These are phyloP conservation scores for Scyliorhinus canicula DNA, from an alignment of 2,797 vertebrate genomes.

Conservation along the genomic window DNA sequence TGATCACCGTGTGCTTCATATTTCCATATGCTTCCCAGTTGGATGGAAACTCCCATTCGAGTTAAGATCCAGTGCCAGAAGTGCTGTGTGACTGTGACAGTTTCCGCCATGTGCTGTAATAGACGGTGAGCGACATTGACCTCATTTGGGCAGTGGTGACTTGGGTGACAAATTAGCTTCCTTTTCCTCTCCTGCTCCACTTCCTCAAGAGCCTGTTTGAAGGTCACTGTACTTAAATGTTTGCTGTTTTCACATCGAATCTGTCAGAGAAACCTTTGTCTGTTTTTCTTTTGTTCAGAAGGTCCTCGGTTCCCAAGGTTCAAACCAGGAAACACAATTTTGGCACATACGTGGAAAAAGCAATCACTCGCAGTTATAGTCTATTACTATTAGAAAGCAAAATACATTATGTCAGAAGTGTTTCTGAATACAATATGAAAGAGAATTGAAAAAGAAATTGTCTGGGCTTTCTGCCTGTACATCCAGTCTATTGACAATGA, in stretches of 20 bases:
- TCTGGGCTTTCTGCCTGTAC: neutral
- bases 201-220: slow-evolving; percentile 30
- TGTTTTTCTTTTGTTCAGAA: slow-evolving; percentile 36
- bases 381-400: slow-evolving; percentile 29
- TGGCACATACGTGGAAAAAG: slow-evolving; percentile 17
- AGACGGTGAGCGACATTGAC: slow-evolving; percentile 12
- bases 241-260: slow-evolving; percentile 35
- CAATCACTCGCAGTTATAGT: neutral
- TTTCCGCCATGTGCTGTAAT: slow-evolving; percentile 27
- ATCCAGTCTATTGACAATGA: neutral
- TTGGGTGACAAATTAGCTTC: slow-evolving; percentile 34
- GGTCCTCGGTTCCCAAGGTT: slow-evolving; percentile 33
- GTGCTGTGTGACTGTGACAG: slow-evolving; percentile 27
- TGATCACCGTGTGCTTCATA: neutral
- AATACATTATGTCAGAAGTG: neutral
- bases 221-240: slow-evolving; percentile 25
- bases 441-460: neutral
- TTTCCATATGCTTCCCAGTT: slow-evolving; percentile 34
- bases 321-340: slow-evolving; percentile 22
- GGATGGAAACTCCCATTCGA: slow-evolving; percentile 29
- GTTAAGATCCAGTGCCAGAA: slow-evolving; percentile 28
- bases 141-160: slow-evolving; percentile 35
- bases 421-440: neutral
- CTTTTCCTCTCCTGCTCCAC: slow-evolving; percentile 31
- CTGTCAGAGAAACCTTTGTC: slow-evolving; percentile 28